Evolutionary conservation across 2,888 invertebrate genomes (phyloP).

Genomic region (Cataglyphis rosenhaueri): DNA sequence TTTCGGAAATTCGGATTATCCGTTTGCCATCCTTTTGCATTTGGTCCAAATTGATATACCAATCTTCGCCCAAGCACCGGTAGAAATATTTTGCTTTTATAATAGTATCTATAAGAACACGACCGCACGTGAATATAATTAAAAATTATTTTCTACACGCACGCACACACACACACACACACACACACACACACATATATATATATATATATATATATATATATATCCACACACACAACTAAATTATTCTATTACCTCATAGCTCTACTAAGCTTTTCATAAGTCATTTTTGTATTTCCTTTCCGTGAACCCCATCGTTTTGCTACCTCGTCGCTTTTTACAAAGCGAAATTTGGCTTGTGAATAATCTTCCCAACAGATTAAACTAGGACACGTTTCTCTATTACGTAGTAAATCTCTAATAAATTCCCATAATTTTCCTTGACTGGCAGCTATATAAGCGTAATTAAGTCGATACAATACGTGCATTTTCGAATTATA

Average conservation of each 20-base stretch:
- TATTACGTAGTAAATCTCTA: constrained; percentile 91
- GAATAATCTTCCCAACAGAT: constrained; percentile 96
- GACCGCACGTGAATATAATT: background rate
- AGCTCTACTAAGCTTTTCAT: constrained; percentile 96
- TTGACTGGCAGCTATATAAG: constrained; percentile 79
- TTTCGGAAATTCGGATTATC: constrained; percentile 87
- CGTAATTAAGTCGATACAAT: constrained; percentile 24
- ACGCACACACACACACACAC: too few species aligned
- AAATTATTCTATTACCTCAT: constrained; percentile 88
- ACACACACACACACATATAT: too few species aligned
- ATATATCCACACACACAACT: background rate
- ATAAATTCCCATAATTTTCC: constrained; percentile 93
- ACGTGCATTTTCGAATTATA: background rate
- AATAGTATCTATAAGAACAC: constrained; percentile 89
- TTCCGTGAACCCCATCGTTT: constrained; percentile 95
- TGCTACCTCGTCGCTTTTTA: constrained; percentile 94
- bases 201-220: background rate
- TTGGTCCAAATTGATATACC: constrained; percentile 93
- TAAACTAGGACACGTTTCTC: constrained; percentile 91
- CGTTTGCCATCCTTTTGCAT: constrained; percentile 92
- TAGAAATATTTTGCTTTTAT: constrained; percentile 91
- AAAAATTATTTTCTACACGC: background rate
- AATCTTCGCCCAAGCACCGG: constrained; percentile 92
- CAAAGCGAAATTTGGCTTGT: constrained; percentile 94
- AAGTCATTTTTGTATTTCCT: constrained; percentile 95